Evolutionary conservation across 1,140 invertebrate species (phyloP), one percentile per base, ranked within the genome.

Genomic region (Saxidomus purpurata): DNA sequence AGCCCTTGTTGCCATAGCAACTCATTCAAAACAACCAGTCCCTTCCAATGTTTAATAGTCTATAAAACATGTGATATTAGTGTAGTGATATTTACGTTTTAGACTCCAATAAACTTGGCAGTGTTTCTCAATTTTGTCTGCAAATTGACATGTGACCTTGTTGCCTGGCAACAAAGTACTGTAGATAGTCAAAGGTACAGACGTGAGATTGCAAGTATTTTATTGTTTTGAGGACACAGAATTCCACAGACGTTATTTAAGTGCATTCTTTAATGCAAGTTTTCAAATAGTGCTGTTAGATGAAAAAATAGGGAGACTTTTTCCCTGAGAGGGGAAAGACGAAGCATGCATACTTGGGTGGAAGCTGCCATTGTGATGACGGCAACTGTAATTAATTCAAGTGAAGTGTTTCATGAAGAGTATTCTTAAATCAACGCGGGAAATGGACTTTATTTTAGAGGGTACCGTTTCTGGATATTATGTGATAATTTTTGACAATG

Each of bases 1-100:
- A 25, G 71, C 74, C 43, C 85, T 87, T 61, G 59, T 87, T 79
- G 85, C 76, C 36, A 71, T 85, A 85, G 63, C 67, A 59, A 79
- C 36, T 4, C 74, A 87, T 79, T 79, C 85, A 28, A 87, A 87
- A 67, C 74, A 87, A 34, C 71, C 85, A 87, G 52, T 40, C 22
- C 36, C 85, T 11, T 87, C 76, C 28, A 52, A 52, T 34, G 85
- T 87, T 15, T 87, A 74, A 87, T 49, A 49, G 55, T 25, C 47
- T 79, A n/a, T 38, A 55, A 59, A 79, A 36, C 36, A 79, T 79
- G 76, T 79, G 76, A 79, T 79, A 79, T 79, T 79, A 52, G 15
- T 79, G 49, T 79, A 71, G 67, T 71, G 34, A 40, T 71, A 71
- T 71, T 71, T 31, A 38, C 9, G 28, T 8, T 55, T 55, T 28